phyloP scores from a whole-genome alignment of 2,888 invertebrate species.

The Heliconius cydno region DNA sequence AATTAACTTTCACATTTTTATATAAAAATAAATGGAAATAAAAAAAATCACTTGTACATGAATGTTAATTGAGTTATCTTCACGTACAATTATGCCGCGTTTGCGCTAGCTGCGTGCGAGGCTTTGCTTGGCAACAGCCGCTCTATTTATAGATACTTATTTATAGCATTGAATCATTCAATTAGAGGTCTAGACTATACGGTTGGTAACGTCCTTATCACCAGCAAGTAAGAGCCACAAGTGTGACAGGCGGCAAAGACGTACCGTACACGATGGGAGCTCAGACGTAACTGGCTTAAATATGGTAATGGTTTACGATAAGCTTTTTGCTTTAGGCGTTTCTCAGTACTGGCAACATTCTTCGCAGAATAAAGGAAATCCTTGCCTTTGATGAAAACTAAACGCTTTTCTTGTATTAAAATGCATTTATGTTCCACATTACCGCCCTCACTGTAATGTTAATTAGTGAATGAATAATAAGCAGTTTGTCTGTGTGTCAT shows the following conservation, averaged over 20 bases:
- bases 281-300: slow-evolving; percentile 35
- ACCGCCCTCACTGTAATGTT: slow-evolving; percentile 10
- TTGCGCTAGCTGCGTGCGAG: slow-evolving; percentile 29
- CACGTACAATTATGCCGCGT: slow-evolving; percentile 32
- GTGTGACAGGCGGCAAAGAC: not conserved
- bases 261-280: slow-evolving; percentile 15
- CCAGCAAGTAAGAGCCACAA: slow-evolving; percentile 22
- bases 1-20: not conserved
- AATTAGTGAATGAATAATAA: slow-evolving; percentile 25
- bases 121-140: slow-evolving; percentile 60
- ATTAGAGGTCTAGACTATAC: slow-evolving; percentile 63
- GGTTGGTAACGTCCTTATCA: slow-evolving; percentile 33
- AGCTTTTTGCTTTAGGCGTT: slow-evolving; percentile 38
- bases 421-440: slow-evolving; percentile 2
- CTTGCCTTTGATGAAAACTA: slow-evolving; percentile 23
- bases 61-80: slow-evolving; percentile 29
- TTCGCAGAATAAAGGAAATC: slow-evolving; percentile 40
- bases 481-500: slow-evolving; percentile 8
- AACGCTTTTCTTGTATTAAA: slow-evolving; percentile 9
- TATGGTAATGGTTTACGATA: slow-evolving; percentile 40
- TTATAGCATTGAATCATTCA: slow-evolving; percentile 68
- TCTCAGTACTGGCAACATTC: slow-evolving; percentile 41
- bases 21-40: not conserved
- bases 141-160: slow-evolving; percentile 64
- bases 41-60: not conserved